Conservation (phyloP, 2,797 vertebrate genomes). For the Arnoldichthys spilopterus region DNA sequence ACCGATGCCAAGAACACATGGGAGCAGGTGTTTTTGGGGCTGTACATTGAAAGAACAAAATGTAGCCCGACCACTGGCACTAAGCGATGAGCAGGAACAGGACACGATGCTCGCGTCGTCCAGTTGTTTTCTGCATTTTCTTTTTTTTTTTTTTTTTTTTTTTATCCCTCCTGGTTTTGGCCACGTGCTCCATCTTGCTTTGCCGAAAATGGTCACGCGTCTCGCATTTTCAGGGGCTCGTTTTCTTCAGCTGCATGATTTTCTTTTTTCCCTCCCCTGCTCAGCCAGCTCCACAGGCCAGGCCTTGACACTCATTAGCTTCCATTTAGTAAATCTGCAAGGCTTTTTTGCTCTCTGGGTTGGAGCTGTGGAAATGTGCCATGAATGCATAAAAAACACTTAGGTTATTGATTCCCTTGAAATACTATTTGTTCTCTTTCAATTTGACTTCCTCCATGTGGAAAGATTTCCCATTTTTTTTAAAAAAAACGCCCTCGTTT, state of each 20-base stretch:
- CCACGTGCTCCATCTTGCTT: slow-evolving; percentile 34
- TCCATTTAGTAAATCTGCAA: slow-evolving; percentile 43
- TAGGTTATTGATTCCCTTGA: slow-evolving; percentile 39
- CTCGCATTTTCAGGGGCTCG: slow-evolving; percentile 22
- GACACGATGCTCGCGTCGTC: slow-evolving; percentile 58
- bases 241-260: slow-evolving; percentile 29
- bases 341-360: slow-evolving; percentile 48
- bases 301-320: slow-evolving; percentile 50
- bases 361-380: slow-evolving; percentile 52
- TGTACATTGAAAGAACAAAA: slow-evolving; percentile 4
- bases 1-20: slow-evolving; percentile 24
- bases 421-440: slow-evolving; percentile 39
- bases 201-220: slow-evolving; percentile 33
- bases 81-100: slow-evolving; percentile 52
- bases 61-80: neutral
- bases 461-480: slow-evolving; percentile 35
- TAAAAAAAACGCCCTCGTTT: slow-evolving; percentile 15
- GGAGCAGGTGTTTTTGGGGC: neutral
- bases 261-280: neutral
- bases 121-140: slow-evolving; percentile 49
- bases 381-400: slow-evolving; percentile 58
- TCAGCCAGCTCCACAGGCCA: slow-evolving; percentile 16
- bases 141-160: too few relatives aligned
- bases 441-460: slow-evolving; percentile 38
- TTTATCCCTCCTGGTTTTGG: neutral